Conservation (phyloP, 2,113 vertebrate genomes). For the Pteropus alecto region DNA sequence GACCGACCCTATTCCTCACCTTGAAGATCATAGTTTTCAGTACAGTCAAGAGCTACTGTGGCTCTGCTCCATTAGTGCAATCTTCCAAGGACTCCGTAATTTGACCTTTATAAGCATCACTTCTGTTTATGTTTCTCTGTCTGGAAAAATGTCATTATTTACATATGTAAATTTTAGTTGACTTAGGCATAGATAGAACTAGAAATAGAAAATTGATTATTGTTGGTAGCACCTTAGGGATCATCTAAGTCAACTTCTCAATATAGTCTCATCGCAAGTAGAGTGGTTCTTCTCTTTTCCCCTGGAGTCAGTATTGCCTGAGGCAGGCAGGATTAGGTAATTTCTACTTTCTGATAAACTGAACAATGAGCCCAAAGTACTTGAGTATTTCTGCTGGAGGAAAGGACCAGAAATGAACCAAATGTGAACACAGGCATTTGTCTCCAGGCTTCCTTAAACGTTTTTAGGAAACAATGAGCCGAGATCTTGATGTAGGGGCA, state of each 20-base stretch:
- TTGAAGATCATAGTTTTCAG: background rate
- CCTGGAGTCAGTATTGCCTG: background rate
- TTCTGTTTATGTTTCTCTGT: background rate
- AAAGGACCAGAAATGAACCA: background rate
- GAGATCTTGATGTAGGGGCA: background rate
- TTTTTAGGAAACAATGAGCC: background rate
- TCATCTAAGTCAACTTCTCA: background rate
- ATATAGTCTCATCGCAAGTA: background rate
- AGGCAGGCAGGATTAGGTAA: background rate
- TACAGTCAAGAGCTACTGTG: background rate
- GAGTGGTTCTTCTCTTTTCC: background rate
- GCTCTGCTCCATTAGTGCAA: accelerated
- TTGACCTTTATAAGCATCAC: background rate
- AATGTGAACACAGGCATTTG: background rate
- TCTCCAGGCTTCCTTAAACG: background rate
- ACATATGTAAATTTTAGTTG: background rate
- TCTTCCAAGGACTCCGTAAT: background rate
- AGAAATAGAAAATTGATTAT: background rate
- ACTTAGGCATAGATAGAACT: background rate
- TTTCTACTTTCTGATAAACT: background rate
- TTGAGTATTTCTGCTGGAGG: background rate
- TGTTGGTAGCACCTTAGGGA: background rate
- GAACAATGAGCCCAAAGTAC: background rate
- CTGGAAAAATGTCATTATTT: background rate
- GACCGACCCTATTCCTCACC: background rate